phyloP scores from a whole-genome alignment of 2,888 invertebrate species.

The Tanytarsus gracilentus region DNA sequence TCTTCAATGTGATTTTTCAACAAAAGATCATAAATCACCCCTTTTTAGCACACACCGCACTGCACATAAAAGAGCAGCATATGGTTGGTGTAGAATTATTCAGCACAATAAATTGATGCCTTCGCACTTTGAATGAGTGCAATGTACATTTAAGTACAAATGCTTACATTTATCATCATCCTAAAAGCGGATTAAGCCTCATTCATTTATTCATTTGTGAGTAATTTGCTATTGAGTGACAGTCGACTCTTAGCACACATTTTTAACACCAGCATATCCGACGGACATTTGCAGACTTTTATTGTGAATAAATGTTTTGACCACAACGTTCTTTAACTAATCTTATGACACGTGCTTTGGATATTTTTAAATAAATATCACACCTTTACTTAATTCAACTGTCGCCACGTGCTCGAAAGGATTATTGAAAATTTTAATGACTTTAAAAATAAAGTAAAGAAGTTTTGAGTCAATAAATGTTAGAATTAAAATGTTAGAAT shows the following conservation, averaged over 20 bases:
- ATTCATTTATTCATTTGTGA: not conserved
- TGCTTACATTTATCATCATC: conserved; percentile 22
- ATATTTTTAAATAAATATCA: no score
- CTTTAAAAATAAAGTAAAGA: no score
- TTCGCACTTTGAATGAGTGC: not conserved
- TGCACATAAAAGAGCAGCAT: conserved; percentile 18
- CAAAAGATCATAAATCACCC: not conserved
- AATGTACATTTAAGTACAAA: conserved; percentile 10
- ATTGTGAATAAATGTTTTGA: no score
- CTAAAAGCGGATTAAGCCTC: conserved; percentile 23
- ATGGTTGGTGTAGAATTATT: conserved; percentile 29
- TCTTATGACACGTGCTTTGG: no score
- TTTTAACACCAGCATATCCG: no score
- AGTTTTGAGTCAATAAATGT: no score
- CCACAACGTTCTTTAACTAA: no score
- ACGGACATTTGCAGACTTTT: no score
- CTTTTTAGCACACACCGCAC: not conserved
- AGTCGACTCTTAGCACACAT: not conserved
- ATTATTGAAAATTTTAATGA: no score
- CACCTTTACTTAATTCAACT: no score
- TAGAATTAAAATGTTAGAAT: no score
- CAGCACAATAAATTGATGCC: conserved; percentile 21
- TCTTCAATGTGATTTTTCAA: not conserved
- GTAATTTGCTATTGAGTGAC: conserved; percentile 3
- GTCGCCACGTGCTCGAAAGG: no score